Evolutionary conservation across 2,888 invertebrate genomes (phyloP).

Genomic region (Ennomos quercinarius): DNA sequence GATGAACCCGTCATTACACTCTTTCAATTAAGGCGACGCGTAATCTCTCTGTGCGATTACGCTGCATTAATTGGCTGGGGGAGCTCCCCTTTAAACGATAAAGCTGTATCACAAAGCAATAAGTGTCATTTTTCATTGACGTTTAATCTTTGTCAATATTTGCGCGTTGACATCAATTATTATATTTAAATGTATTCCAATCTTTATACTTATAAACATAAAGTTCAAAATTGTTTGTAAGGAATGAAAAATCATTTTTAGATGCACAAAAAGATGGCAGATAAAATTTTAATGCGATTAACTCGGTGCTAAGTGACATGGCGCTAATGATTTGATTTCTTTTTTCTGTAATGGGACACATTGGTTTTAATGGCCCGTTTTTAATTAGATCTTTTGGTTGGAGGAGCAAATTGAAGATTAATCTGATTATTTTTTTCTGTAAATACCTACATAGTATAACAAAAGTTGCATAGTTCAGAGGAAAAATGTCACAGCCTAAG

Average conservation of each 20-base stretch:
- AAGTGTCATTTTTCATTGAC: slow-evolving; percentile 52
- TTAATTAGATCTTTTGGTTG: slow-evolving; percentile 21
- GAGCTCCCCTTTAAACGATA: slow-evolving; percentile 46
- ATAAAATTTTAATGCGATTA: slow-evolving; percentile 80
- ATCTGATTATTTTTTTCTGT: slow-evolving; percentile 1
- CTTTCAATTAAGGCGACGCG: slow-evolving; percentile 77
- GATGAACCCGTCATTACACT: slow-evolving; percentile 62
- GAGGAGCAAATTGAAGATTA: slow-evolving; percentile 13
- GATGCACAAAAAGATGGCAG: slow-evolving; percentile 76
- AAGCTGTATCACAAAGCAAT: slow-evolving; percentile 44
- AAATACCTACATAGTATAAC: too few species aligned
- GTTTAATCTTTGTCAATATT: slow-evolving; percentile 70
- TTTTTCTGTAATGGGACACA: slow-evolving; percentile 39
- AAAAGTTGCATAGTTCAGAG: too few species aligned
- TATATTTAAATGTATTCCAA: slow-evolving; percentile 40
- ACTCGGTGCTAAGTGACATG: slow-evolving; percentile 76
- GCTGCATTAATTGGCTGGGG: slow-evolving; percentile 82
- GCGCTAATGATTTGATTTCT: slow-evolving; percentile 74
- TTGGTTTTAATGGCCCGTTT: slow-evolving; percentile 26
- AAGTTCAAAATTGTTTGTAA: slow-evolving; percentile 39
- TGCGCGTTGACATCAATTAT: slow-evolving; percentile 66
- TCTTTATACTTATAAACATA: slow-evolving; percentile 45
- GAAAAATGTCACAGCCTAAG: too few species aligned
- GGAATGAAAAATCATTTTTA: slow-evolving; percentile 49
- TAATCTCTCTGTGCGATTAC: slow-evolving; percentile 82